Base-by-base conservation (phyloP, 2,888 invertebrate species). In the Bugula neritina region DNA sequence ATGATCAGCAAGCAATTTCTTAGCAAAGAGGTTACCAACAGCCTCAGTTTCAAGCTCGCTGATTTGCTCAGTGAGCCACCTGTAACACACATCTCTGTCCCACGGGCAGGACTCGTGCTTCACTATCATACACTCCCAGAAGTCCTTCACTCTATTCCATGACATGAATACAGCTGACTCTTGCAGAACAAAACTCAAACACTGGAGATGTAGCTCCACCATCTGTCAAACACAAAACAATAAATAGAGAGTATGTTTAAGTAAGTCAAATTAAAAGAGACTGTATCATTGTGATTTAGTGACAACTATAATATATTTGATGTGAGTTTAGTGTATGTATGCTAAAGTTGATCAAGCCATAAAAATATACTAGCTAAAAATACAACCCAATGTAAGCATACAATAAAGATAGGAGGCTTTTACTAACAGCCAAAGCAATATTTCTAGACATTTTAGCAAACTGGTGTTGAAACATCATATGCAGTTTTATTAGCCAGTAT, bases 11-110 rank as follows among this genome's bases (percentile, higher is more conserved):
- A 86, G 78, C 2, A 87, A 77, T 74, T 86, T 84, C 75, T 86
- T 84, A 75, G 82, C 81, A 76, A 86, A 86, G 35, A 87, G 77
- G 73, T 84, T 82, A 35, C 78, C 78, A 75, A 84, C 84, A 0
- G 85, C 85, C 35, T 85, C 85, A 69, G 80, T 77, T 73, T 85
- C 85, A 72, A 87, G 75, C 76, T 86, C 86, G 72, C 80, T 78
- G 31, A 84, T 76, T 35, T 86, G 84, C 73, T 80, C 80, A 71
- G 80, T 82, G 77, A 86, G 86, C 86, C 86, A 86, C 69, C 84
- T 83, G 77, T 84, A 86, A 74, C 86, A 85, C 1, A 81, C 83
- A 85, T 86, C 84, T 74, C 79, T 81, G 75, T 86, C 86, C 80
- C 83, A 83, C 35, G 81, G 80, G 75, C 84, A 85, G 25, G 85